Percentiles rank a stretch among this genome's conserved stretches.
Evolutionary conservation across 1,140 invertebrate species (phyloP).

Genomic region (Pteromalus puparum): DNA sequence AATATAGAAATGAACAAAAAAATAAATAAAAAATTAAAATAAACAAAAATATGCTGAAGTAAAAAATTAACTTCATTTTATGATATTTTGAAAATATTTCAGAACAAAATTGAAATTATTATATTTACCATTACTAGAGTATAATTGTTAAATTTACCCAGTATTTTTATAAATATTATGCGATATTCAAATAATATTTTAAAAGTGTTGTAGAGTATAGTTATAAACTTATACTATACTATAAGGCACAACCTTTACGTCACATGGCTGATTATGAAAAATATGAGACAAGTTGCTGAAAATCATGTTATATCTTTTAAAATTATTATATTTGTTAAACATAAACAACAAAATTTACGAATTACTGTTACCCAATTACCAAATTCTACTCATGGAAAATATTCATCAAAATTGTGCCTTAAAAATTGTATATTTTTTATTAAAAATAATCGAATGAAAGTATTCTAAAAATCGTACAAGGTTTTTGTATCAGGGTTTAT

Average conservation of each 20-base stretch:
- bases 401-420: constrained; percentile 9
- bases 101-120: background rate
- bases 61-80: no score
- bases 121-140: background rate
- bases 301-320: background rate
- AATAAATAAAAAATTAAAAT: no score
- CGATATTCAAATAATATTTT: background rate
- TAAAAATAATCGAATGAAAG: background rate
- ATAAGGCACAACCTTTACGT: background rate
- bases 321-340: background rate
- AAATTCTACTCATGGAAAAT: background rate
- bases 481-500: constrained; percentile 4
- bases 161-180: background rate
- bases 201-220: background rate
- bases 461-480: constrained; percentile 17
- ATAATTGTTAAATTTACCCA: background rate
- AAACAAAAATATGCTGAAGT: no score
- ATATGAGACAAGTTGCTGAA: background rate
- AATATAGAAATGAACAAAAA: no score
- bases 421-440: background rate
- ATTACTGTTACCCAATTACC: background rate
- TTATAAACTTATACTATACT: background rate
- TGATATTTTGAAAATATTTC: background rate
- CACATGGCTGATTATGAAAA: background rate
- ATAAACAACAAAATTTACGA: background rate